Evolutionary conservation across 2,888 invertebrate genomes (phyloP).

Genomic region (Pandemis cinnamomeana): DNA sequence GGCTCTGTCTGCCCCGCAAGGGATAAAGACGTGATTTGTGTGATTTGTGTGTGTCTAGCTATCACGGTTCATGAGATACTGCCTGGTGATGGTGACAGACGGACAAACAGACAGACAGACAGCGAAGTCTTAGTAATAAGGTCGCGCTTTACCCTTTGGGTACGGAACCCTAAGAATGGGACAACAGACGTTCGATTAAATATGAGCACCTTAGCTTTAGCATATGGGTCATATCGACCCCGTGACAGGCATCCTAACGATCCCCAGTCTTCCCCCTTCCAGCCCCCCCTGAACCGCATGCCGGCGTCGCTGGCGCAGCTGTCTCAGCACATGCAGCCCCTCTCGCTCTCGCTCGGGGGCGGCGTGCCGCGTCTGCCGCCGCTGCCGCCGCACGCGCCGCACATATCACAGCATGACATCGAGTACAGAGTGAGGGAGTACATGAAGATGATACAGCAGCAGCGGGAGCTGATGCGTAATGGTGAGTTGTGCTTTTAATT

Average conservation of each 20-base stretch:
- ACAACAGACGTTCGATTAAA: too few species aligned
- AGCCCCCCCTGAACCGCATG: conserved; percentile 84
- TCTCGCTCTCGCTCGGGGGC: conserved; percentile 88
- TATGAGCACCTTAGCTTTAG: too few species aligned
- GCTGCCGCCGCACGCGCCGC: conserved; percentile 81
- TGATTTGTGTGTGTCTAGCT: too few species aligned
- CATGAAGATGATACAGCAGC: conserved; percentile 87
- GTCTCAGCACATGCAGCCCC: conserved; percentile 88
- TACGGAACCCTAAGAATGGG: too few species aligned
- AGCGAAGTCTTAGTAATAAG: too few species aligned
- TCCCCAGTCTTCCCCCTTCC: conserved; percentile 47
- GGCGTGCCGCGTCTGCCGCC: conserved; percentile 85
- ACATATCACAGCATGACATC: conserved; percentile 88
- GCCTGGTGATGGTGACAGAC: too few species aligned
- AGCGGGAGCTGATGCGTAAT: conserved; percentile 73
- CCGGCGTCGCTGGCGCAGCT: conserved; percentile 83
- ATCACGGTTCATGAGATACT: too few species aligned
- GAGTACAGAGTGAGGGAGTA: conserved; percentile 92
- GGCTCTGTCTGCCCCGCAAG: too few species aligned
- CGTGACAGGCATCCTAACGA: conserved; percentile 21
- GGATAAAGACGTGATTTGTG: too few species aligned
- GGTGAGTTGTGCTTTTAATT: conserved; percentile 62
- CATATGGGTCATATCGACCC: not conserved
- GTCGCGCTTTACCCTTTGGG: too few species aligned
- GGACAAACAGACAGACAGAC: too few species aligned